Evolutionary conservation across 2,888 invertebrate genomes (phyloP).

Genomic region (Aphidoletes aphidimyza): DNA sequence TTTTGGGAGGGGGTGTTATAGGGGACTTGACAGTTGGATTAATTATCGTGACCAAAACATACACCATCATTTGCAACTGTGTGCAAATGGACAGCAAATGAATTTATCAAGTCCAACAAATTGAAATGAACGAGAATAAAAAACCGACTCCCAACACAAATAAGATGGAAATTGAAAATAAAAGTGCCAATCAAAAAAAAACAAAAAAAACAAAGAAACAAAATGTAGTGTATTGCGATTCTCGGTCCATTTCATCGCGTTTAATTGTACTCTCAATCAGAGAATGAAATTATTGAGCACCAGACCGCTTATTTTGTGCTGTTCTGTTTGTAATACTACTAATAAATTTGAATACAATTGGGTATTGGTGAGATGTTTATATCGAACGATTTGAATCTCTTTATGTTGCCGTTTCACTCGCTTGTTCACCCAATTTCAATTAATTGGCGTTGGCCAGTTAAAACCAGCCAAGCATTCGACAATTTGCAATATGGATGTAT

Average conservation of each 20-base stretch:
- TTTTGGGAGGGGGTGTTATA: background rate
- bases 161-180: background rate
- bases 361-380: background rate
- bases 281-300: background rate
- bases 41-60: background rate
- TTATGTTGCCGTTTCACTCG: no score
- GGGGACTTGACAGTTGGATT: background rate
- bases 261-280: background rate
- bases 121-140: background rate
- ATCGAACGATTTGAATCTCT: no score
- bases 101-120: background rate
- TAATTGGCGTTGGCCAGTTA: background rate
- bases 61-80: background rate
- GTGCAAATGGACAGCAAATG: background rate
- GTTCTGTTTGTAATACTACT: slow-evolving; percentile 11
- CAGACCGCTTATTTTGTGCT: background rate
- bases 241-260: background rate
- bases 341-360: background rate
- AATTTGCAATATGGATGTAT: no score
- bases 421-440: background rate
- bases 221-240: no score
- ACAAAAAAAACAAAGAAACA: no score
- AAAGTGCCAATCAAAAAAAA: background rate
- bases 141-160: no score
- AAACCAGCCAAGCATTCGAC: background rate